Evolutionary conservation across 2,888 invertebrate genomes (phyloP), one percentile per base, ranked within the genome.

Genomic region (Rotaria magnacalcarata): DNA sequence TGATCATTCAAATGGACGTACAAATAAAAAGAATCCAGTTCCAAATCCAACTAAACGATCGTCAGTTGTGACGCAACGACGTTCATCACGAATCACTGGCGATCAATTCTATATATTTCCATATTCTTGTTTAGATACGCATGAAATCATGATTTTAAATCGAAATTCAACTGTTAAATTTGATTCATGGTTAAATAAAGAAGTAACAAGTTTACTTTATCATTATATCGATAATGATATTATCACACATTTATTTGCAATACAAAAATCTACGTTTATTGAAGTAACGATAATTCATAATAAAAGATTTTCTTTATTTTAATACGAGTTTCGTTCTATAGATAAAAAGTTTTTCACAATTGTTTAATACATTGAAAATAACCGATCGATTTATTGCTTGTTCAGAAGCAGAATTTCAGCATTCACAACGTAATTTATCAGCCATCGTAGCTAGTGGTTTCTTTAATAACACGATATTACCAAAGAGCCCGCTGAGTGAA

Each of bases 241-340:
- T n/a, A 80, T 80, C 5, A 80, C 80, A 80, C 80, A 80, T 80
- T 80, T 80, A 47, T 80, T n/a, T 80, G 43, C 80, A 47, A 47
- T 80, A 47, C n/a, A 47, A 47, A 80, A 47, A 47, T 41, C 16
- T 47, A 24, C 16, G 6, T 80, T 43, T 80, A 14, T 47, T n/a
- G 80, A 80, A 80, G 80, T 80, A 75, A 75, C 11, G 10, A 75
- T 1, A 75, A 34, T 34, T 34, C 34, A 34, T 34, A 34, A 34
- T 34, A 34, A 34, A 34, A 34, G 1, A 34, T 34, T 34, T 34
- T 34, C 34, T 34, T 34, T 34, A 34, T 34, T 34, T 34, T 34
- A 34, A 34, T 34, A 34, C 2, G 34, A 34, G 1, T 34, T 10
- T 27, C 21, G 21, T 60, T 43, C 11, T 24, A 21, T 75, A 75